phyloP scores from a whole-genome alignment of 1,140 invertebrate genomes.

The Drosophila equinoxialis region DNA sequence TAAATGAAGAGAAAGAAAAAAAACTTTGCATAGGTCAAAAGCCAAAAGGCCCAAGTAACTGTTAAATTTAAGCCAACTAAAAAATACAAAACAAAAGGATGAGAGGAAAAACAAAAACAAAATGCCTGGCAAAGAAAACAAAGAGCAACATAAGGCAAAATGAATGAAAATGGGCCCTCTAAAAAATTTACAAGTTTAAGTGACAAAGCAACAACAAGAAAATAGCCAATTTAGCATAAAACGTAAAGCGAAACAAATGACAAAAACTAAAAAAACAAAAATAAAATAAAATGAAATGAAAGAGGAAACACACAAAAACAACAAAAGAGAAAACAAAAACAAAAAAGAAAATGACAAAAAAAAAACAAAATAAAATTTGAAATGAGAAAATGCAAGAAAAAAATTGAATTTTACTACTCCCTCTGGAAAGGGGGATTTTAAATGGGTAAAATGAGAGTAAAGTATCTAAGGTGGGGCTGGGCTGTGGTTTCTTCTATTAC shows the following conservation, averaged over 20 bases:
- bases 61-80: slow-evolving; percentile 64
- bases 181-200: slow-evolving; percentile 68
- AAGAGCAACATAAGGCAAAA: slow-evolving; percentile 27
- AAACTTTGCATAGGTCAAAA: slow-evolving; percentile 26
- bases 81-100: slow-evolving; percentile 7
- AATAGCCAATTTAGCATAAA: slow-evolving; percentile 80
- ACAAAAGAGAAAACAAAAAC: slow-evolving; percentile 50
- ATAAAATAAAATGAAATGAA: slow-evolving; percentile 49
- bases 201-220: slow-evolving; percentile 71
- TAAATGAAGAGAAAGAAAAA: background rate
- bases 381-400: slow-evolving; percentile 13
- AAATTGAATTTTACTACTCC: slow-evolving; percentile 36
- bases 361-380: slow-evolving; percentile 15
- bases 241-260: slow-evolving; percentile 32
- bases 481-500: no score
- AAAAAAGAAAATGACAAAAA: slow-evolving; percentile 15
- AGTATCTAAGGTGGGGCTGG: background rate
- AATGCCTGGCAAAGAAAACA: slow-evolving; percentile 17
- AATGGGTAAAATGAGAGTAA: background rate
- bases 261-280: slow-evolving; percentile 44
- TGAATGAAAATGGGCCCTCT: slow-evolving; percentile 9
- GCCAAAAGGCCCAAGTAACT: slow-evolving; percentile 50
- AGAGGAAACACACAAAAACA: slow-evolving; percentile 65
- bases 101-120: slow-evolving; percentile 17
- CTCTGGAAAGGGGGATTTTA: background rate